Conservation (phyloP, 37 sponge, comb jelly and placozoan species). For the Hexactinellida sp. region DNA sequence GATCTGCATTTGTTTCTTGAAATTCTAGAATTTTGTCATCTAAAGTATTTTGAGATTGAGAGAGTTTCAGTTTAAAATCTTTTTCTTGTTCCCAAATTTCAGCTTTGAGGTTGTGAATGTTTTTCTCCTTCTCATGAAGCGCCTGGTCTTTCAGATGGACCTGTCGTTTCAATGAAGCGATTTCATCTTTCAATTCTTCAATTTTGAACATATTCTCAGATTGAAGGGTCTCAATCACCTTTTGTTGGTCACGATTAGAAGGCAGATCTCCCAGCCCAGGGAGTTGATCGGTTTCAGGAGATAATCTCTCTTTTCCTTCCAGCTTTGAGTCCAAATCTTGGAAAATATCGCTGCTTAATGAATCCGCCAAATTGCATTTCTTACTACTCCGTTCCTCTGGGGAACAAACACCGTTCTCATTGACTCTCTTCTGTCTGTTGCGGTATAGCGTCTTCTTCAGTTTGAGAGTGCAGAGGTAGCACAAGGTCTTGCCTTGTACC, state of each 20-base stretch:
- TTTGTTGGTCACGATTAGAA: not conserved
- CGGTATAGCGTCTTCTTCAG: conserved; percentile 55
- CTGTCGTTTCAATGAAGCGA: conserved; percentile 40
- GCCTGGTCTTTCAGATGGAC: conserved; percentile 44
- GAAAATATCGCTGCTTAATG: not conserved
- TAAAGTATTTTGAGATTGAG: conserved; percentile 26
- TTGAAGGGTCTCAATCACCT: not conserved
- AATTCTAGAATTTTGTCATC: conserved; percentile 7
- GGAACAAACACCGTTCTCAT: not conserved
- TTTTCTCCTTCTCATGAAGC: conserved; percentile 63
- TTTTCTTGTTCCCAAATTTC: conserved; percentile 46
- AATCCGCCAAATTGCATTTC: not conserved
- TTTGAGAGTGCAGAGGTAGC: conserved; percentile 61
- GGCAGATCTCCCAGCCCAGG: not conserved
- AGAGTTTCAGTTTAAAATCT: conserved; percentile 33
- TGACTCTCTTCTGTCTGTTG: conserved; percentile 22
- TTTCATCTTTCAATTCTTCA: conserved; percentile 18
- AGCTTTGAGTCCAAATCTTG: not conserved
- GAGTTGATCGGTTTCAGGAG: not conserved
- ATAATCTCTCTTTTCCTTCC: not conserved
- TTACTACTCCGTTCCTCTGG: not conserved
- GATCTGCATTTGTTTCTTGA: conserved; percentile 31
- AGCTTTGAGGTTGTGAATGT: conserved; percentile 49
- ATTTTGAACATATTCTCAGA: not conserved
- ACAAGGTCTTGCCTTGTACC: conserved; percentile 61